phyloP scores from a whole-genome alignment of 2,113 vertebrate species.

The Edolisoma coerulescens region DNA sequence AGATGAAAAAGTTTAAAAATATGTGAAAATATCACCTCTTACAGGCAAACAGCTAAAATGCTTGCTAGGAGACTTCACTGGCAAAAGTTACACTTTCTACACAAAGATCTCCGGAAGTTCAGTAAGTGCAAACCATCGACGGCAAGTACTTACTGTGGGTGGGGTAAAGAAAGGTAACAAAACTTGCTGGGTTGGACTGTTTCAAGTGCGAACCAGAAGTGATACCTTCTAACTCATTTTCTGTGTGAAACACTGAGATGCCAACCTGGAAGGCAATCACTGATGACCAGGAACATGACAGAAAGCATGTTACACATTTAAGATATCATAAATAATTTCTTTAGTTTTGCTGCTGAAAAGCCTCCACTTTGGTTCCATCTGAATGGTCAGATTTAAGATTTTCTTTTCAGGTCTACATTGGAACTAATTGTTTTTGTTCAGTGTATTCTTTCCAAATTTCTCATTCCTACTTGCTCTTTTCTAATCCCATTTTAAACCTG shows the following conservation, averaged over 20 bases:
- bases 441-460: neutral
- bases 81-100: neutral
- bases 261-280: neutral
- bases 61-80: neutral
- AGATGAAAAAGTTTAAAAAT: neutral
- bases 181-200: neutral
- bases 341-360: neutral
- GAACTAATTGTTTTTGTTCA: neutral
- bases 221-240: neutral
- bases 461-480: neutral
- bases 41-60: neutral
- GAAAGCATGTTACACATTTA: neutral
- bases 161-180: neutral
- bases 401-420: neutral
- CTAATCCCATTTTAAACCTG: neutral
- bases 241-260: neutral
- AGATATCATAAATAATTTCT: neutral
- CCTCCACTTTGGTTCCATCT: neutral
- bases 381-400: neutral
- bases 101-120: neutral
- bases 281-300: rapidly evolving
- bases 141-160: neutral
- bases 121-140: neutral
- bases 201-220: neutral
- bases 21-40: neutral